Evolutionary conservation across 2,113 vertebrate genomes (phyloP).

Genomic region (Lepisosteus oculatus): DNA sequence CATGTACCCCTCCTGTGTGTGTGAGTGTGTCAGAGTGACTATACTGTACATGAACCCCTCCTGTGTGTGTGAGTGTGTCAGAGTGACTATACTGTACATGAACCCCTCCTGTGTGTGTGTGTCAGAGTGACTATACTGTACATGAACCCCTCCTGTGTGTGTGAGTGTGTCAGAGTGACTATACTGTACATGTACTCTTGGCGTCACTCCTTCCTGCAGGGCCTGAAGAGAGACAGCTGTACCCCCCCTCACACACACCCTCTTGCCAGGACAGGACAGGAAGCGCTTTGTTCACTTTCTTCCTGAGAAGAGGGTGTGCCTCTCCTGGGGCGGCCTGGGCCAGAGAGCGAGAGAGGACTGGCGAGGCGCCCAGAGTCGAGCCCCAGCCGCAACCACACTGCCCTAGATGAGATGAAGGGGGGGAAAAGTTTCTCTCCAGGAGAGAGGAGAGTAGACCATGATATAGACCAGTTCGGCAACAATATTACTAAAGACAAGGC

Average conservation of each 20-base stretch:
- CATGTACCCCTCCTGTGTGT: conserved; percentile 4
- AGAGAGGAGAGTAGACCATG: conserved; percentile 6
- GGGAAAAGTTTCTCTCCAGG: neutral
- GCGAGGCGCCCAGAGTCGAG: too few species aligned
- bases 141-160: conserved; percentile 3
- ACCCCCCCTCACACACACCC: too few species aligned
- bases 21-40: neutral
- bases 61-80: too few species aligned
- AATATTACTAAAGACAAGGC: too few species aligned
- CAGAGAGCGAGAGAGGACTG: conserved; percentile 12
- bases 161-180: conserved; percentile 1
- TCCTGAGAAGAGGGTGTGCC: conserved; percentile 50
- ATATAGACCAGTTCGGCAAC: neutral
- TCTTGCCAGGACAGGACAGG: conserved; percentile 25
- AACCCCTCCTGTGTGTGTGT: neutral
- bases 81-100: too few species aligned
- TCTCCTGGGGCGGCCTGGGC: conserved; percentile 28
- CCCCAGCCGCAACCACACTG: too few species aligned
- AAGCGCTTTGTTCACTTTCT: conserved; percentile 44
- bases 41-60: too few species aligned
- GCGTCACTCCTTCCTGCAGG: too few species aligned
- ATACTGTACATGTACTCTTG: too few species aligned
- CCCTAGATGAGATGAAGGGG: too few species aligned
- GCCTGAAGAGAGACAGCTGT: too few species aligned
- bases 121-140: conserved; percentile 17